These are phyloP conservation scores for Macrotus californicus DNA, from an alignment of 2,113 vertebrate genomes.

Conservation along the genomic window DNA sequence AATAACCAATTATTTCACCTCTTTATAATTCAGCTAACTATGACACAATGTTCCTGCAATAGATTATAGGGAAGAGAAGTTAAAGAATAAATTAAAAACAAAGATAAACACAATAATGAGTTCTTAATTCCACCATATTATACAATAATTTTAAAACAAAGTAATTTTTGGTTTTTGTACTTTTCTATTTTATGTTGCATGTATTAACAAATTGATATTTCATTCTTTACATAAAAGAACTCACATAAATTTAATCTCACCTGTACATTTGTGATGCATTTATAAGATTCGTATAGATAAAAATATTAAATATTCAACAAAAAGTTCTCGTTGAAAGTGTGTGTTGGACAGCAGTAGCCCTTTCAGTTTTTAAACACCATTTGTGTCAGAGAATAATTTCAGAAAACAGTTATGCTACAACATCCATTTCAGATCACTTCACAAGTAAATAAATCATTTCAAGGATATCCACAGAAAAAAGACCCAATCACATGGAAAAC, in stretches of 20 bases:
- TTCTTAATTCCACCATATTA: background rate
- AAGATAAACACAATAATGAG: background rate
- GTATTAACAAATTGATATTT: background rate
- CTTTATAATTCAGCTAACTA: conserved; percentile 55
- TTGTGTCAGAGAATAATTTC: background rate
- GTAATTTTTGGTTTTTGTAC: background rate
- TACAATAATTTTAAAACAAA: background rate
- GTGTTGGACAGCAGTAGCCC: background rate
- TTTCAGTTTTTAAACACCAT: background rate
- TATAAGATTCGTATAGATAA: background rate
- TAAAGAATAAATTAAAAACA: conserved; percentile 10
- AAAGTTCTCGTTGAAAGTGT: background rate
- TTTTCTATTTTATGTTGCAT: background rate
- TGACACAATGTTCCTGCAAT: conserved; percentile 5
- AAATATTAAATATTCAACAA: background rate
- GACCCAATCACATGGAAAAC: background rate
- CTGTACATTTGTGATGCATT: background rate
- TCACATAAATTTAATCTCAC: background rate
- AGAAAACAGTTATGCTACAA: background rate
- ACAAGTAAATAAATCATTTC: background rate
- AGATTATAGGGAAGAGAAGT: background rate
- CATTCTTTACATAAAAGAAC: background rate
- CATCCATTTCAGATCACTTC: background rate
- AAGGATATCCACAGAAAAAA: background rate
- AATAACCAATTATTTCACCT: conserved; percentile 70